These are phyloP conservation scores for Podarcis muralis DNA, from an alignment of 2,113 vertebrate genomes.

Conservation along the genomic window DNA sequence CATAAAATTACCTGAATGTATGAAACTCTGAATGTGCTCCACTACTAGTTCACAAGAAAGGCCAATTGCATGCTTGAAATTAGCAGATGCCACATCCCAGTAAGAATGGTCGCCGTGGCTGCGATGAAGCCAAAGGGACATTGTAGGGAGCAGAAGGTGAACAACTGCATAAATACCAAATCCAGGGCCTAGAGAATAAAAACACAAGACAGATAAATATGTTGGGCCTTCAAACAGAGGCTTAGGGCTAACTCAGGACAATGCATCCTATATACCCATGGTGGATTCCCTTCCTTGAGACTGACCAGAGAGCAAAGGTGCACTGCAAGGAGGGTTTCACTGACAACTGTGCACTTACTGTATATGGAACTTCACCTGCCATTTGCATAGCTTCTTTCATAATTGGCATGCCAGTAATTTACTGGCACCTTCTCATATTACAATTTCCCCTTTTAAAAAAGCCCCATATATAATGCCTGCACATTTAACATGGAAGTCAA, in stretches of 20 bases:
- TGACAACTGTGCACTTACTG: not conserved
- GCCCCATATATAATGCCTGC: not conserved
- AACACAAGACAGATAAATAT: not conserved
- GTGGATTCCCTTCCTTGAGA: not conserved
- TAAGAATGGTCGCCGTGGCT: conserved; percentile 94
- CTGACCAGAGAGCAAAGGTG: not conserved
- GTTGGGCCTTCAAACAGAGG: no score
- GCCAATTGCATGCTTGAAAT: conserved; percentile 98
- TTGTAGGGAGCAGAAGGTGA: conserved; percentile 95
- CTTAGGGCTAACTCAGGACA: no score
- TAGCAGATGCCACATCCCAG: conserved; percentile 93
- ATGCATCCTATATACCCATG: not conserved
- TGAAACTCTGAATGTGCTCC: conserved; percentile 94
- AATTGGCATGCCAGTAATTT: not conserved
- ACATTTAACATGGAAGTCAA: not conserved
- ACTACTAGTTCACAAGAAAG: conserved; percentile 96
- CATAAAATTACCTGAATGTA: conserved; percentile 83
- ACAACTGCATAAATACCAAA: conserved; percentile 96
- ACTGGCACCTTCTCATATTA: not conserved
- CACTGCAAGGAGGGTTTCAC: not conserved
- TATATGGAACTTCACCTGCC: not conserved
- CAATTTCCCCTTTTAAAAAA: not conserved
- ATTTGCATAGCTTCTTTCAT: not conserved
- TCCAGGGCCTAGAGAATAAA: conserved; percentile 84
- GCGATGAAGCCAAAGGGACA: conserved; percentile 94